phyloP scores from a whole-genome alignment of 2,113 vertebrate species.

The Oncorhynchus kisutch region DNA sequence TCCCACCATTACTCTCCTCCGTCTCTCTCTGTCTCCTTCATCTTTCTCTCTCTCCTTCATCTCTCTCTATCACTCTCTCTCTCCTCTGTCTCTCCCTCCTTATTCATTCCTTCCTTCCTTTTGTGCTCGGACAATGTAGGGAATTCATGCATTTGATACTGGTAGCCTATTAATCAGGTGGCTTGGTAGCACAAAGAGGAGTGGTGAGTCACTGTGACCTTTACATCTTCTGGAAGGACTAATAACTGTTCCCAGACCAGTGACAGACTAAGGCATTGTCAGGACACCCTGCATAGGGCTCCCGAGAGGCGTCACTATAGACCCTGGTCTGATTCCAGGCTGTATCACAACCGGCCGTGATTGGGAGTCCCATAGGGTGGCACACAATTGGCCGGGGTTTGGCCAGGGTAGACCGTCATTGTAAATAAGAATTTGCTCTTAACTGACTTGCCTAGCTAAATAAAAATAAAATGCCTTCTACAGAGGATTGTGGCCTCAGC shows the following conservation, averaged over 20 bases:
- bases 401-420: too few species aligned
- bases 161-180: slow-evolving; percentile 64
- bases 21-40: slow-evolving; percentile 9
- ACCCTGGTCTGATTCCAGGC: too few species aligned
- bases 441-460: too few species aligned
- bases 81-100: slow-evolving; percentile 21
- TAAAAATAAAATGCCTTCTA: too few species aligned
- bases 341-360: too few species aligned
- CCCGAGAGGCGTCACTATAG: too few species aligned
- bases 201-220: slow-evolving; percentile 22
- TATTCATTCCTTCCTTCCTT: slow-evolving; percentile 33
- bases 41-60: slow-evolving; percentile 37
- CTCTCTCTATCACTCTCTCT: slow-evolving; percentile 16
- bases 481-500: too few species aligned
- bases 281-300: too few species aligned
- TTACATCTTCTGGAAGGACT: slow-evolving; percentile 24
- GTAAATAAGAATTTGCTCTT: too few species aligned
- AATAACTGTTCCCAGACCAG: slow-evolving; percentile 16
- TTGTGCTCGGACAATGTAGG: slow-evolving; percentile 58
- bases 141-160: slow-evolving; percentile 47
- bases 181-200: neutral
- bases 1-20: neutral
- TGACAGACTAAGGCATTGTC: neutral
- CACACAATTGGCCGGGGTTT: too few species aligned
- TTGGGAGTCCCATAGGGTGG: too few species aligned